These are phyloP conservation scores for Jacana jacana DNA, from an alignment of 2,113 vertebrate species.

Conservation along the genomic window DNA sequence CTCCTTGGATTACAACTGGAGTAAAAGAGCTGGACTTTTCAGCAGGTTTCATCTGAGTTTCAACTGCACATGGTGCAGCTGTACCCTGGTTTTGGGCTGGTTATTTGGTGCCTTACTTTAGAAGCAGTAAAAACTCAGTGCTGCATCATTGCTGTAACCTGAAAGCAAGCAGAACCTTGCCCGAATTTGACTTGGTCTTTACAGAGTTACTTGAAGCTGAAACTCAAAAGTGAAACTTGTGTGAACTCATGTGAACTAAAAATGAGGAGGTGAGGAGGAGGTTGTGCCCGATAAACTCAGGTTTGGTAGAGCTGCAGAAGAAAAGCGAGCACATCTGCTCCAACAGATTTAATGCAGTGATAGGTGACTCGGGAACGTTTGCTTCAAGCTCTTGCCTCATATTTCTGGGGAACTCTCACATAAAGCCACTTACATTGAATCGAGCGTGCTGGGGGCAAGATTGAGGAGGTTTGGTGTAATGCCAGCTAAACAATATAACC, in stretches of 20 bases:
- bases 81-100: neutral
- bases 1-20: neutral
- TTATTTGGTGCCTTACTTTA: neutral
- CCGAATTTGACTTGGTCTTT: neutral
- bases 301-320: neutral
- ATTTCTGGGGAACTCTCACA: neutral
- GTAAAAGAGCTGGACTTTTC: neutral
- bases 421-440: neutral
- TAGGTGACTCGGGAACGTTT: neutral
- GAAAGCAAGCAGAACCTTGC: neutral
- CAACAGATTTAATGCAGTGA: neutral
- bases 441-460: neutral
- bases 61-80: fast-evolving
- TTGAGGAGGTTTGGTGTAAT: neutral
- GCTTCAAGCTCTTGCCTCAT: neutral
- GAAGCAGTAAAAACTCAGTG: neutral
- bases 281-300: neutral
- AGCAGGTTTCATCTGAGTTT: neutral
- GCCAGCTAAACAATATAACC: neutral
- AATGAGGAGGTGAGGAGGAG: neutral
- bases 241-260: neutral
- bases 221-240: neutral
- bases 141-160: neutral
- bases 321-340: fast-evolving
- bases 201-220: neutral